phyloP scores from a whole-genome alignment of 1,140 invertebrate genomes.

The Lepidurus arcticus region DNA sequence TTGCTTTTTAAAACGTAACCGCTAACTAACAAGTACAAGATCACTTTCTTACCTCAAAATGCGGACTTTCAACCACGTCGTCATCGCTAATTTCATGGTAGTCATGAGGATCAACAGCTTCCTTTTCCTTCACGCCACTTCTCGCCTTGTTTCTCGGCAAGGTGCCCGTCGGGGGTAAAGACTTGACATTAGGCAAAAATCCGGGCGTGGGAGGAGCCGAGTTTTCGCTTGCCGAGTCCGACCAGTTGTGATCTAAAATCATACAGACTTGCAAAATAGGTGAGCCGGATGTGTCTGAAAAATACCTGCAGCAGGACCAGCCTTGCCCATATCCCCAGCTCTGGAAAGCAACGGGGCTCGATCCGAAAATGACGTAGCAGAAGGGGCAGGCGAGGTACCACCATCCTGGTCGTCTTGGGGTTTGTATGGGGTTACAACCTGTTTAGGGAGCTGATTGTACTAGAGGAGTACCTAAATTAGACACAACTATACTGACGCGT shows the following conservation, averaged over 20 bases:
- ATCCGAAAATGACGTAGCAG: slow-evolving; percentile 43
- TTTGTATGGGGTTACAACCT: slow-evolving; percentile 81
- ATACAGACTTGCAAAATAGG: slow-evolving; percentile 18
- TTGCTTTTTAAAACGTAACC: neutral
- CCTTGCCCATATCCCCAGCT: slow-evolving; percentile 38
- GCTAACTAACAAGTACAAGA: slow-evolving; percentile 38
- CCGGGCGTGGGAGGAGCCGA: slow-evolving; percentile 34
- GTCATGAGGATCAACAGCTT: slow-evolving; percentile 54
- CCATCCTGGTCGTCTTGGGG: slow-evolving; percentile 45
- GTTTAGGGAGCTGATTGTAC: slow-evolving; percentile 71
- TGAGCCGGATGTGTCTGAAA: neutral
- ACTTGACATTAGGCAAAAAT: slow-evolving; percentile 41
- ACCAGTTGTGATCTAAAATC: slow-evolving; percentile 39
- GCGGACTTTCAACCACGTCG: slow-evolving; percentile 55
- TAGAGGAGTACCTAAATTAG: slow-evolving; percentile 40
- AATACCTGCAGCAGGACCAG: slow-evolving; percentile 40
- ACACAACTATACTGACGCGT: neutral
- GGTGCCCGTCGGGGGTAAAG: neutral
- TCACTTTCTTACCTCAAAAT: slow-evolving; percentile 46
- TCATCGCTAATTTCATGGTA: slow-evolving; percentile 91
- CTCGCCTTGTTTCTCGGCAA: neutral
- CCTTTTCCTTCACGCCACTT: neutral
- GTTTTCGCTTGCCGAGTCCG: slow-evolving; percentile 38
- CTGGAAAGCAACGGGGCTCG: slow-evolving; percentile 43
- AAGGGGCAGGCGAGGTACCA: slow-evolving; percentile 38